These are phyloP conservation scores for Trichacis sp. DNA, from an alignment of 2,888 invertebrate species.

Conservation along the genomic window DNA sequence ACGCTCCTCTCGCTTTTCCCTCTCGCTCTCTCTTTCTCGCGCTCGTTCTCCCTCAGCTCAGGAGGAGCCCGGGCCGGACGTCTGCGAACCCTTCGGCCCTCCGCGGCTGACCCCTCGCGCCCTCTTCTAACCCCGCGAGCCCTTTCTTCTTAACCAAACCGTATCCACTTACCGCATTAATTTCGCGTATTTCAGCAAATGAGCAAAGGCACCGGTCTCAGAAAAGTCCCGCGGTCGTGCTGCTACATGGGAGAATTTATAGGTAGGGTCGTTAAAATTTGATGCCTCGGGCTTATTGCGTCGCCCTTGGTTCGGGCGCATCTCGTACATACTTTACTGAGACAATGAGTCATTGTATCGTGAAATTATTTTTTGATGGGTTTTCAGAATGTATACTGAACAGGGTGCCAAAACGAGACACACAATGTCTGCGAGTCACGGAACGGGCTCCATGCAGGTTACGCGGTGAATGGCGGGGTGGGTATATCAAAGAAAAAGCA, in stretches of 20 bases:
- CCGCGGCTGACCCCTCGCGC: slow-evolving; percentile 10
- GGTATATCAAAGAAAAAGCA: too few species aligned
- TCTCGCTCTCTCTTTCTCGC: slow-evolving; percentile 1
- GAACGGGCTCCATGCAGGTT: too few species aligned
- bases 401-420: too few species aligned
- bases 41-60: slow-evolving; percentile 4
- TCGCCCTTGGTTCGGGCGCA: background rate
- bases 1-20: slow-evolving; percentile 46
- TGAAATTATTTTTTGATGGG: too few species aligned
- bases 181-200: slow-evolving; percentile 53
- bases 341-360: too few species aligned
- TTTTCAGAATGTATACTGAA: too few species aligned
- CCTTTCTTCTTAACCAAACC: slow-evolving; percentile 56
- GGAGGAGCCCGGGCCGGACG: slow-evolving; percentile 31
- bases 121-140: slow-evolving; percentile 38
- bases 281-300: background rate
- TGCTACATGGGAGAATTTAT: background rate
- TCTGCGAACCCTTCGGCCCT: slow-evolving; percentile 40
- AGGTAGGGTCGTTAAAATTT: background rate
- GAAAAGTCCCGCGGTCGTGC: background rate
- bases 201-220: slow-evolving; percentile 24
- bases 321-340: too few species aligned
- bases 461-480: too few species aligned
- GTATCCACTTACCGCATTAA: slow-evolving; percentile 59
- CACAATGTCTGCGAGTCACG: too few species aligned